Evolutionary conservation across 2,797 vertebrate genomes (phyloP).

Genomic region (Cirrhinus mrigala): DNA sequence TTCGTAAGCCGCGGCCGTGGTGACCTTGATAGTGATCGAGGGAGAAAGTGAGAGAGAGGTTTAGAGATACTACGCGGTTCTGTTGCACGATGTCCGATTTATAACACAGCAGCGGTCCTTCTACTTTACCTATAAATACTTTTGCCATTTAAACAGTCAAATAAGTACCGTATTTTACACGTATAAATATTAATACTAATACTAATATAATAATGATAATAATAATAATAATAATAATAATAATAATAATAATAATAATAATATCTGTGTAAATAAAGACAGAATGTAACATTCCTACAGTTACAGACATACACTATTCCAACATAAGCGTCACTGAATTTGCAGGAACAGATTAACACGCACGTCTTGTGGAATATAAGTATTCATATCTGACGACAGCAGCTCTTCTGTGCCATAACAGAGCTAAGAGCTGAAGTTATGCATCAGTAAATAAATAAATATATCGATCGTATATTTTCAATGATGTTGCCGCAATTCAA

Average conservation of each 20-base stretch:
- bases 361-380: background rate
- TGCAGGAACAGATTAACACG: conserved; percentile 45
- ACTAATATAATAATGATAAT: conserved; percentile 3
- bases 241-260: conserved; percentile 11
- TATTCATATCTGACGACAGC: conserved; percentile 61
- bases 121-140: background rate
- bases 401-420: conserved; percentile 59
- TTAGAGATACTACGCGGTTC: conserved; percentile 29
- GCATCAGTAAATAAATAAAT: background rate
- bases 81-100: conserved; percentile 32
- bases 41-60: conserved; percentile 50
- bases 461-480: background rate
- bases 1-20: conserved; percentile 72
- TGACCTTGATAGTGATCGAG: conserved; percentile 68
- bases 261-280: background rate
- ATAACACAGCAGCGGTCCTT: background rate
- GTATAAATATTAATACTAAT: background rate
- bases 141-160: background rate
- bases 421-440: conserved; percentile 39
- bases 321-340: background rate
- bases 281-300: background rate
- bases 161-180: background rate
- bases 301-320: background rate
- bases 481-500: background rate
- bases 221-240: background rate